Evolutionary conservation across 2,888 invertebrate genomes (phyloP).

Genomic region (Hirtodrosophila duncani): DNA sequence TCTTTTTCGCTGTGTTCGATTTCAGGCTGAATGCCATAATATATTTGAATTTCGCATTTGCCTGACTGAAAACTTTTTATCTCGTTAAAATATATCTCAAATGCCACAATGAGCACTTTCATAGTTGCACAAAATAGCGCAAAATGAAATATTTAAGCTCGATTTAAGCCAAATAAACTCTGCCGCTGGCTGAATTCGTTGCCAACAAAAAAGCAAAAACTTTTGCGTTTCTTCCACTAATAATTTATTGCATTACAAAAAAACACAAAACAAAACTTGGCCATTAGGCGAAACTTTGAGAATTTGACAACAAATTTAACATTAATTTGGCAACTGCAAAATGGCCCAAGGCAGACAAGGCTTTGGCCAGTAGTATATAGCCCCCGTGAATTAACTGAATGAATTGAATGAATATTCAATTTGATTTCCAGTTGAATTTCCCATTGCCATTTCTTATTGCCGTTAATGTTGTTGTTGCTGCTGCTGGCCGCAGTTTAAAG

Average conservation of each 20-base stretch:
- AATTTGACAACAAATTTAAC: slow-evolving; percentile 67
- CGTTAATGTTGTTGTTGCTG: too few relatives aligned
- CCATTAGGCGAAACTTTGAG: slow-evolving; percentile 50
- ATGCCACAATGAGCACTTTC: too few relatives aligned
- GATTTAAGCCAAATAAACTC: slow-evolving; percentile 8
- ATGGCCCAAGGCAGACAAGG: slow-evolving; percentile 19
- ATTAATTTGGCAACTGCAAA: slow-evolving; percentile 52
- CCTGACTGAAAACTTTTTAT: slow-evolving; percentile 5
- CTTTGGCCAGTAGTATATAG: slow-evolving; percentile 1
- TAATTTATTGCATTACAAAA: slow-evolving; percentile 44
- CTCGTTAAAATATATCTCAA: too few relatives aligned
- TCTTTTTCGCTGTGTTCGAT: too few relatives aligned
- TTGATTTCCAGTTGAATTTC: slow-evolving; percentile 28
- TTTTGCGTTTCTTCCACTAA: slow-evolving; percentile 35
- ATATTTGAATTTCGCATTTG: slow-evolving; percentile 3
- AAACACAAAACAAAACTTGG: slow-evolving; percentile 48
- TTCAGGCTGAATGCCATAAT: too few relatives aligned
- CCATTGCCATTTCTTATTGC: not conserved
- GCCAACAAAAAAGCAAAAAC: too few relatives aligned
- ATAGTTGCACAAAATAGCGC: too few relatives aligned
- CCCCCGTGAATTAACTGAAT: slow-evolving; percentile 21
- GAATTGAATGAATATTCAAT: slow-evolving; percentile 59
- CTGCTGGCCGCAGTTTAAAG: slow-evolving; percentile 6
- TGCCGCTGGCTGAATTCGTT: slow-evolving; percentile 6
- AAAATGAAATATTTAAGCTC: slow-evolving; percentile 50